Conservation (phyloP, 2,113 vertebrate species). For the Fukomys damarensis region DNA sequence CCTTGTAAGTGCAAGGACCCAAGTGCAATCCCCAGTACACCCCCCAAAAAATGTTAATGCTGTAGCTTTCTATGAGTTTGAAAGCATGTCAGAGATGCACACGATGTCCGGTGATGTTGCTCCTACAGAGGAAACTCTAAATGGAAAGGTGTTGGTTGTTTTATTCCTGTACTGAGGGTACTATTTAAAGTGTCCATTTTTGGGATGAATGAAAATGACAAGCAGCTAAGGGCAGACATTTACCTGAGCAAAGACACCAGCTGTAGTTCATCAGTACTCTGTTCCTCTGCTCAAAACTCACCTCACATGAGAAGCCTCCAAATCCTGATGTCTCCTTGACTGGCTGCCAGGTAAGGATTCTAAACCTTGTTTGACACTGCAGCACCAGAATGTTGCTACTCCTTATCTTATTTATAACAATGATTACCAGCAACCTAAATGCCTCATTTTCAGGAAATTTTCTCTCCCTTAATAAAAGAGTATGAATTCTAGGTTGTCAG, state of each 20-base stretch:
- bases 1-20: no score
- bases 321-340: constrained; percentile 56
- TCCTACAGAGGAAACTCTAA: not conserved
- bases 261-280: no score
- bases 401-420: not conserved
- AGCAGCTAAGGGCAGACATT: constrained; percentile 83
- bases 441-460: not conserved
- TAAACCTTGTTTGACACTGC: not conserved
- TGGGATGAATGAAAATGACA: constrained; percentile 87
- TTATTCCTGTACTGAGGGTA: constrained; percentile 87
- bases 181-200: constrained; percentile 89
- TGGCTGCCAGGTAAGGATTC: constrained; percentile 86
- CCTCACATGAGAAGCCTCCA: no score
- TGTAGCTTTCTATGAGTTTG: not conserved
- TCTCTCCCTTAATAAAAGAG: not conserved
- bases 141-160: not conserved
- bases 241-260: constrained; percentile 86
- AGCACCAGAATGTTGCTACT: not conserved
- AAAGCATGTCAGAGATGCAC: not conserved
- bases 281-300: no score
- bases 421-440: not conserved
- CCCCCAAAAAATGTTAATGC: no score
- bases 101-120: not conserved
- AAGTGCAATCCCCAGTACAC: no score
- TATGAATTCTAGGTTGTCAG: not conserved